A percentile compares a stretch with the other conserved stretches of the same genome.
phyloP scores from a whole-genome alignment of 2,113 vertebrate species.

The Plectropomus leopardus region DNA sequence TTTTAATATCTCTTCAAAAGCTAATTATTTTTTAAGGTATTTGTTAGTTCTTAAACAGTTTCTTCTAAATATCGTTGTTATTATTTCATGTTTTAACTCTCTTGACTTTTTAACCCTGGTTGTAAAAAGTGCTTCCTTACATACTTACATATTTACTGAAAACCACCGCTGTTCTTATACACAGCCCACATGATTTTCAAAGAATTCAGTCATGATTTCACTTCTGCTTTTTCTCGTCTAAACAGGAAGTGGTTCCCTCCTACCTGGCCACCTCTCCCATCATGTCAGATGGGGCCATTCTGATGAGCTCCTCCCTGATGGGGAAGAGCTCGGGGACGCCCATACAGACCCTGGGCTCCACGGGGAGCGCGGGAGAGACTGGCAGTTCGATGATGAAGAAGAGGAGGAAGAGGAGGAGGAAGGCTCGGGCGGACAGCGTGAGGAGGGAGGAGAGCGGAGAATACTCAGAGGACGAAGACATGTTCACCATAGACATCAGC shows the following conservation, averaged over 20 bases:
- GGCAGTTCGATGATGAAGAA: constrained; percentile 86
- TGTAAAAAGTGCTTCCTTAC: no score
- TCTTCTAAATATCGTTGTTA: no score
- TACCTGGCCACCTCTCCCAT: constrained; percentile 96
- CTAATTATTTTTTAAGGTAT: no score
- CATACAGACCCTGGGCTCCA: constrained; percentile 72
- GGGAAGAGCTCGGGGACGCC: constrained; percentile 82
- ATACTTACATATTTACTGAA: no score
- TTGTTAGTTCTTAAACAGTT: no score
- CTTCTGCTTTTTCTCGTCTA: no score
- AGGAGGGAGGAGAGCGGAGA: constrained; percentile 88
- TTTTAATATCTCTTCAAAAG: no score
- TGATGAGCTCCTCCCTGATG: constrained; percentile 88
- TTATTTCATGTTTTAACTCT: no score
- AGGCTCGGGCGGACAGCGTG: constrained; percentile 88
- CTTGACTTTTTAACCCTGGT: no score
- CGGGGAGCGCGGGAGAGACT: constrained; percentile 71
- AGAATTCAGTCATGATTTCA: no score
- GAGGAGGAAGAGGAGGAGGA: constrained; percentile 93
- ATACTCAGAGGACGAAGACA: constrained; percentile 92
- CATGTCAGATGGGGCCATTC: constrained; percentile 86
- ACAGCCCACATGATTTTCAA: no score
- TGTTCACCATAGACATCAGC: constrained; percentile 97
- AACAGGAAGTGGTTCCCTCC: constrained; percentile 91
- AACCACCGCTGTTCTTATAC: no score